Percentiles rank a stretch among this genome's conserved stretches.
Conservation (phyloP, 2,113 vertebrate genomes). For the Gnathonemus longibarbis region DNA sequence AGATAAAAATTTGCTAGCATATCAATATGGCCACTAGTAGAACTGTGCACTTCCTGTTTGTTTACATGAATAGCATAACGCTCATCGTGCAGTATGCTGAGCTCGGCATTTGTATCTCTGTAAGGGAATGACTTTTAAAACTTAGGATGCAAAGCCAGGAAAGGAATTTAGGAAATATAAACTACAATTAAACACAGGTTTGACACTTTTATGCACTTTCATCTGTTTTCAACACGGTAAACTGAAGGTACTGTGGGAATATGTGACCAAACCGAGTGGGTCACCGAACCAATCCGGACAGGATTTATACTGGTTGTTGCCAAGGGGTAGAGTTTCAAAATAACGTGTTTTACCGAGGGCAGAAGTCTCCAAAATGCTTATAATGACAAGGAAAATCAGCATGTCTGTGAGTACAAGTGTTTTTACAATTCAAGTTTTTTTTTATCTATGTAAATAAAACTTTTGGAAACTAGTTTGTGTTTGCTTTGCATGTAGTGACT, state of each 20-base stretch:
- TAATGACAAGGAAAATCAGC: background rate
- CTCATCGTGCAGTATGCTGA: background rate
- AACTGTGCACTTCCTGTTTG: background rate
- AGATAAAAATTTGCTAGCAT: background rate
- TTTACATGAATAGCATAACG: background rate
- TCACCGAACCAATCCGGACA: background rate
- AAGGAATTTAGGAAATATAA: background rate
- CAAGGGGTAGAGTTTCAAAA: background rate
- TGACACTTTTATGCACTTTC: background rate
- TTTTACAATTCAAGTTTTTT: background rate
- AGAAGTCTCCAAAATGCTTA: background rate
- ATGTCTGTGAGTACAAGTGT: background rate
- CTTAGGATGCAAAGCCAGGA: background rate
- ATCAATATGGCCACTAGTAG: background rate
- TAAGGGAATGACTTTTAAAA: background rate
- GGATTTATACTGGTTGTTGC: background rate
- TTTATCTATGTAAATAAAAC: background rate
- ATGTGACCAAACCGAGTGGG: background rate
- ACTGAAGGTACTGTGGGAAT: background rate
- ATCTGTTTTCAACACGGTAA: background rate
- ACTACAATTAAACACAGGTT: background rate
- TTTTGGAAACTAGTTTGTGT: background rate
- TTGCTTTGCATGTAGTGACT: background rate
- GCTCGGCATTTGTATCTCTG: background rate
- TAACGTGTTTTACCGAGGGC: background rate